Evolutionary conservation across 2,888 invertebrate species (phyloP), one percentile per base, ranked within the genome.

Genomic region (Acleris emargana): DNA sequence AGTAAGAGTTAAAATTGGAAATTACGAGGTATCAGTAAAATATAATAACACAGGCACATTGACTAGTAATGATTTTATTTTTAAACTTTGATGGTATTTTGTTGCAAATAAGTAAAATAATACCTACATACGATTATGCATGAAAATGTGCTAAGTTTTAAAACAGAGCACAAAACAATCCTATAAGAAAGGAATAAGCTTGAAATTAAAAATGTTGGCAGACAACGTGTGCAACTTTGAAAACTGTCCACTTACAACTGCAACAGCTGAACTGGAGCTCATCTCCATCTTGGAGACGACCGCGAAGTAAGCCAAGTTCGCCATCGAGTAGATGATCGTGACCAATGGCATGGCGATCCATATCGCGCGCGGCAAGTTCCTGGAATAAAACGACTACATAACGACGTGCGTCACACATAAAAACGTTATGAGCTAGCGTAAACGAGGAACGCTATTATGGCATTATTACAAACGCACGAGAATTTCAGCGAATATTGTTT

Each of bases 261-360:
- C 98, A 1, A 98, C 97, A 17, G 98, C 98, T 66, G 96, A 93
- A 5, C 97, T 97, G 32, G 94, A 93, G 72, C 96, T 90, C 94
- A 98, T 96, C 88, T 98, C 98, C 42, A 93, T 90, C 61, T 96
- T 96, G 7, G 96, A 94, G 18, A 99, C 94, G 20, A 98, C 97
- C 0, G 96, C 96, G 85, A 98, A 98, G 89, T 99, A 99, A 50
- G 98, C 97, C 72, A 98, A 93, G 88, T 98, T 98, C 1, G 97
- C 97, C 77, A 98, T 86, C 64, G 97, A 97, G 87, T 99, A 99
- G 69, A 98, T 96, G 53, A 95, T 93, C 0, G 98, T 98, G 68
- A 98, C 98, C 79, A 97, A 89, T 0, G 98, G 98, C 93, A 98
- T 95, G 2, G 97, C 97, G 76, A 98, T 97, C 96, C 97, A 98